Evolutionary conservation across 2,888 invertebrate genomes (phyloP), one percentile per base, ranked within the genome.

Genomic region (Muscina levida): DNA sequence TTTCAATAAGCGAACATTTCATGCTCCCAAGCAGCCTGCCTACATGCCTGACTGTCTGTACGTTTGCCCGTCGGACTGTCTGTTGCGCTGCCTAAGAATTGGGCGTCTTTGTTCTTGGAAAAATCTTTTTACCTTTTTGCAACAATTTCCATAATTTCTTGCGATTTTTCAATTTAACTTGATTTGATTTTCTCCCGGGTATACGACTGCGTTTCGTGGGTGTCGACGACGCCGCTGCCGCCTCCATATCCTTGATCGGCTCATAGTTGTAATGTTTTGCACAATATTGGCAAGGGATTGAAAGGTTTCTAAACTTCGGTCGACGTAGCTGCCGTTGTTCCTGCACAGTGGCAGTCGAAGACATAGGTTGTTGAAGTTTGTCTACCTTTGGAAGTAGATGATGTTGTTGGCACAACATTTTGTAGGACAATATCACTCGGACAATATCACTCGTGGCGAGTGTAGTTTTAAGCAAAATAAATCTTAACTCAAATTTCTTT

Each of bases 241-340:
- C 74, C 68, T 77, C 81, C 42, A 72, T 46, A 67, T 81, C 81
- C 31, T 74, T 81, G 67, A 77, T 74, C 67, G 77, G 81, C 53
- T 81, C 77, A 74, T 77, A 81, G 57, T 53, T 31, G 57, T 6
- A 53, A 72, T 74, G 71, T 68, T 81, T 81, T n/a, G 74, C 59
- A 62, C 74, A 56, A 44, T 67, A 62, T 11, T 77, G 74, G 31
- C 67, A 62, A 10, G 81, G 67, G n/a, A 77, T 31, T 11, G 77
- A 44, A 72, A 81, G 77, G 39, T 67, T 59, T 71, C 74, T 77
- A 26, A 77, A 46, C 17, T 24, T 74, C 44, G 26, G 74, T 37
- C 51, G 74, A 10, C 71, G 81, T 1, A 46, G 71, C 10, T 62
- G 44, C 70, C 57, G 19, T n/a, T 72, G 71, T 1, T 53, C 22